phyloP scores from a whole-genome alignment of 2,113 vertebrate genomes.

The Daubentonia madagascariensis region DNA sequence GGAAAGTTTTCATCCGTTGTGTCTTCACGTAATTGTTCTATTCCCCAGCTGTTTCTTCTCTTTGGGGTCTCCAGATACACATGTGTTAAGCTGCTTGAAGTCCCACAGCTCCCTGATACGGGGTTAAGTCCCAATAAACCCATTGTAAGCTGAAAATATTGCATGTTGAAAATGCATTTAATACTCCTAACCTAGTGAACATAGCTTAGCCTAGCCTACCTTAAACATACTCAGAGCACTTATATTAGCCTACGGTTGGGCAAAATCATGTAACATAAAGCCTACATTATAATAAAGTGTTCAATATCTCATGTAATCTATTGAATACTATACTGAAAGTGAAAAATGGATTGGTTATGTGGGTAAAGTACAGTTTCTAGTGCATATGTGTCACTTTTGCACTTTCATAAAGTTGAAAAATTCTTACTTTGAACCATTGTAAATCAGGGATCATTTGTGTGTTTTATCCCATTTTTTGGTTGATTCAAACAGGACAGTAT shows the following conservation, averaged over 20 bases:
- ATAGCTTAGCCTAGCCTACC: neutral
- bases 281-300: neutral
- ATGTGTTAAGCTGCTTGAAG: neutral
- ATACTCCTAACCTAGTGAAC: neutral
- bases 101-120: neutral
- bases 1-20: neutral
- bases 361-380: neutral
- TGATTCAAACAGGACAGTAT: neutral
- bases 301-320: neutral
- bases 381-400: neutral
- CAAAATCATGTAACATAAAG: neutral
- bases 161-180: neutral
- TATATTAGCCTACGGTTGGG: neutral
- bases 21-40: slow-evolving; percentile 2
- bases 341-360: neutral
- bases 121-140: neutral
- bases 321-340: neutral
- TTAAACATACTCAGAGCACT: neutral
- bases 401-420: neutral
- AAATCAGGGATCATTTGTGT: neutral
- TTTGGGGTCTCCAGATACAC: neutral
- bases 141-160: neutral
- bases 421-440: neutral
- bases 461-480: neutral
- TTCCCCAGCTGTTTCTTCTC: neutral